Conservation (phyloP, 2,888 invertebrate species). For the Drosophila trichaetosa region DNA sequence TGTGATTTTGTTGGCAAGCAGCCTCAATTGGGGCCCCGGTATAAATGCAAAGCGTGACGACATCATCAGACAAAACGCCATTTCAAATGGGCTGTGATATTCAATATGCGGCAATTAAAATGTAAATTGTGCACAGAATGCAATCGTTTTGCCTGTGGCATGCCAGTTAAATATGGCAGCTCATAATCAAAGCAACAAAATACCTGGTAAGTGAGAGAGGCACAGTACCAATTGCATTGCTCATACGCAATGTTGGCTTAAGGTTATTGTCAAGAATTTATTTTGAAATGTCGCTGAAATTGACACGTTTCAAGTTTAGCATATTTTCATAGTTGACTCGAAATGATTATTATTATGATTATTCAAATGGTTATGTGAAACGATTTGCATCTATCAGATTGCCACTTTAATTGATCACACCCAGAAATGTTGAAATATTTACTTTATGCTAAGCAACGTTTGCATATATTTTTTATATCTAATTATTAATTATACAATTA, state of each 20-base stretch:
- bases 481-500: slow-evolving; percentile 12
- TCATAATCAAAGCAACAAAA: slow-evolving; percentile 40
- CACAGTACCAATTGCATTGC: slow-evolving; percentile 39
- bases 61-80: slow-evolving; percentile 59
- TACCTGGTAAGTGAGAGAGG: background rate
- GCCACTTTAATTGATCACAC: slow-evolving; percentile 43
- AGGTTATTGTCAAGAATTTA: slow-evolving; percentile 67
- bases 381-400: slow-evolving; percentile 41
- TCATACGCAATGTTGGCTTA: slow-evolving; percentile 67
- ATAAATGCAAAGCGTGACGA: slow-evolving; percentile 51
- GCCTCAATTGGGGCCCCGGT: slow-evolving; percentile 31
- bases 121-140: slow-evolving; percentile 69
- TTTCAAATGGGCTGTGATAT: slow-evolving; percentile 50
- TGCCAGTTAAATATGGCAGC: slow-evolving; percentile 56
- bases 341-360: slow-evolving; percentile 45
- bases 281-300: slow-evolving; percentile 41
- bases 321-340: slow-evolving; percentile 59
- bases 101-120: slow-evolving; percentile 74
- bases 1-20: slow-evolving; percentile 22
- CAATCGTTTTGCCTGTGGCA: slow-evolving; percentile 56
- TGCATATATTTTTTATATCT: background rate
- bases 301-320: slow-evolving; percentile 67
- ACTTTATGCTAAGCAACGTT: slow-evolving; percentile 10
- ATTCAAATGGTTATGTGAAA: slow-evolving; percentile 27
- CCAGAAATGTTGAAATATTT: slow-evolving; percentile 28